These are phyloP conservation scores for Carposina sasakii DNA, from an alignment of 1,140 invertebrate genomes.

Conservation along the genomic window DNA sequence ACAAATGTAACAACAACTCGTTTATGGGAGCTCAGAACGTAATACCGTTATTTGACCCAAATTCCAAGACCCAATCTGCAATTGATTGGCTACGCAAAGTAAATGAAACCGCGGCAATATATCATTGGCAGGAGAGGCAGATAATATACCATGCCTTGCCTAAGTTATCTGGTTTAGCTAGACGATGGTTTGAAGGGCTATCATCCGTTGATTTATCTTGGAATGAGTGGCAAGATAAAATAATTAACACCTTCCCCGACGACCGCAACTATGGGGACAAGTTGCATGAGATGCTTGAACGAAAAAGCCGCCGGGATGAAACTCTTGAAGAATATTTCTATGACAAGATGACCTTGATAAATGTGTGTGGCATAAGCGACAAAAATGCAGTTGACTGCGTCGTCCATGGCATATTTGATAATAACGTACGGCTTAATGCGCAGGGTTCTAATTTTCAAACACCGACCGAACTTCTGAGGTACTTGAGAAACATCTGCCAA, in stretches of 20 bases:
- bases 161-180: not conserved
- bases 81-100: conserved; percentile 5
- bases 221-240: conserved; percentile 8
- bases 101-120: conserved; percentile 7
- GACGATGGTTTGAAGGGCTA: conserved; percentile 1
- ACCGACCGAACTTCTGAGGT: conserved; percentile 2
- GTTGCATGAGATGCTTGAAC: conserved; percentile 2
- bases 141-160: conserved; percentile 4
- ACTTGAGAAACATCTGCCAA: conserved; percentile 1
- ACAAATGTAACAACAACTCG: not conserved
- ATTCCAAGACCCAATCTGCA: not conserved
- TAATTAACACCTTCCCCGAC: conserved; percentile 7
- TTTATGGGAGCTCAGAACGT: conserved; percentile 2
- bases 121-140: conserved; percentile 3
- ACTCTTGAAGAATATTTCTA: conserved; percentile 10
- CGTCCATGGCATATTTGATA: conserved; percentile 9
- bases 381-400: conserved; percentile 6
- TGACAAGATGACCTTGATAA: conserved; percentile 4
- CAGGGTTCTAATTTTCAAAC: conserved; percentile 11
- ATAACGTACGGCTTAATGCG: conserved; percentile 8
- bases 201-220: conserved; percentile 1
- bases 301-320: conserved; percentile 9
- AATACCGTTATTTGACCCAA: conserved; percentile 2
- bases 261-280: conserved; percentile 6
- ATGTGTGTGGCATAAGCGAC: conserved; percentile 4